phyloP scores from a whole-genome alignment of 2,797 vertebrate genomes.

The Sebastes taczanowskii region DNA sequence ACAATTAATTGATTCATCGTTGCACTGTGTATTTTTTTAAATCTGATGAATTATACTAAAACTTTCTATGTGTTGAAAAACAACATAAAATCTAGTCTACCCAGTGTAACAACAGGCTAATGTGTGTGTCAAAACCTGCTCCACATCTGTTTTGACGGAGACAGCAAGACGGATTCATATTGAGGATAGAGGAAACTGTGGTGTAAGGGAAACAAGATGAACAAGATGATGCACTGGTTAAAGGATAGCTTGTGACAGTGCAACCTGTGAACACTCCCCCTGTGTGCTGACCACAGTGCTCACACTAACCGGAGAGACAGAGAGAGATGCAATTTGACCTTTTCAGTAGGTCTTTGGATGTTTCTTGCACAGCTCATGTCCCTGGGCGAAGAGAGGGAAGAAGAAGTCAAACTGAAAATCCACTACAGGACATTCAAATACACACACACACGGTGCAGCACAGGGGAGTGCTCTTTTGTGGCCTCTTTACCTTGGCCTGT shows the following conservation, averaged over 20 bases:
- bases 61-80: neutral
- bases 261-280: constrained; percentile 32
- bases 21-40: neutral
- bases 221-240: neutral
- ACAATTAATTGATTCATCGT: no score
- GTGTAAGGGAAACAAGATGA: constrained; percentile 8
- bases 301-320: constrained; percentile 23
- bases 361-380: constrained; percentile 51
- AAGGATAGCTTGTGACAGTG: constrained; percentile 22
- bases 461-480: constrained; percentile 39
- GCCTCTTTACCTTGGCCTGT: constrained; percentile 72
- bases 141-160: neutral
- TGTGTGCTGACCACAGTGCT: constrained; percentile 33
- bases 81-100: neutral
- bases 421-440: constrained; percentile 38
- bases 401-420: constrained; percentile 64
- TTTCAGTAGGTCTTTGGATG: constrained; percentile 53
- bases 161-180: neutral
- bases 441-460: constrained; percentile 25
- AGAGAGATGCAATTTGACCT: constrained; percentile 62
- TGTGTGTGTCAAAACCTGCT: neutral
- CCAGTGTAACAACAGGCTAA: neutral
- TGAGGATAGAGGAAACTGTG: neutral
- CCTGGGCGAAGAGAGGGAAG: constrained; percentile 49
- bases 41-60: neutral